Percentiles rank a stretch among this genome's conserved stretches.
phyloP scores from a whole-genome alignment of 1,140 invertebrate species.

The Drosophila littoralis region DNA sequence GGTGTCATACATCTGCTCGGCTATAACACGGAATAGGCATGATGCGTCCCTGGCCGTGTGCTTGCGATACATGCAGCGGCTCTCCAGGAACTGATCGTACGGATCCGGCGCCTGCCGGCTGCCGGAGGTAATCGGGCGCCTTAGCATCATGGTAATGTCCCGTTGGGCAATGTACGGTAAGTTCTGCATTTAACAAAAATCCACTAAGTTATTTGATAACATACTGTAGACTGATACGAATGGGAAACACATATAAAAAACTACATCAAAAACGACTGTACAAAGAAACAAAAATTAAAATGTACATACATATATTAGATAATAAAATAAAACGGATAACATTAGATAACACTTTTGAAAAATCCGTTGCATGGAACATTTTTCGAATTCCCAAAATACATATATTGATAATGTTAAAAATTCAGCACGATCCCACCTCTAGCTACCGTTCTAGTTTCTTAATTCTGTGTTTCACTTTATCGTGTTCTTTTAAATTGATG shows the following conservation, averaged over 20 bases:
- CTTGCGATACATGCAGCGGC: conserved; percentile 92
- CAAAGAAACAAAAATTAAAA: not conserved
- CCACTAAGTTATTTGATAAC: not conserved
- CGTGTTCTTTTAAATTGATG: conserved; percentile 12
- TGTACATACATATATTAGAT: not conserved
- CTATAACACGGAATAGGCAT: conserved; percentile 92
- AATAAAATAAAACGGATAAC: not conserved
- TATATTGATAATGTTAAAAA: not conserved
- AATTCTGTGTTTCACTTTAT: conserved; percentile 15
- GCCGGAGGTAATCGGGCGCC: conserved; percentile 79
- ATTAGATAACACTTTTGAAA: too few relatives aligned
- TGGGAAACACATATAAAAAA: not conserved
- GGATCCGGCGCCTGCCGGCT: conserved; percentile 84
- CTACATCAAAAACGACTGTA: not conserved
- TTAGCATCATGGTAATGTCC: conserved; percentile 23
- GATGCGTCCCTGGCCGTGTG: conserved; percentile 92
- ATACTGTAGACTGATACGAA: not conserved
- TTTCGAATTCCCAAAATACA: not conserved
- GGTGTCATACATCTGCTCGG: conserved; percentile 93
- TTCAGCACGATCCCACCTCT: conserved; percentile 25
- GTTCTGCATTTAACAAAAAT: not conserved
- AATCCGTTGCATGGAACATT: too few relatives aligned
- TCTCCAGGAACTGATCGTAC: conserved; percentile 91
- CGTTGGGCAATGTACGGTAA: conserved; percentile 1
- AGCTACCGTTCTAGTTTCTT: conserved; percentile 12